Evolutionary conservation across 1,140 invertebrate genomes (phyloP), one percentile per base, ranked within the genome.

Genomic region (Listronotus bonariensis): DNA sequence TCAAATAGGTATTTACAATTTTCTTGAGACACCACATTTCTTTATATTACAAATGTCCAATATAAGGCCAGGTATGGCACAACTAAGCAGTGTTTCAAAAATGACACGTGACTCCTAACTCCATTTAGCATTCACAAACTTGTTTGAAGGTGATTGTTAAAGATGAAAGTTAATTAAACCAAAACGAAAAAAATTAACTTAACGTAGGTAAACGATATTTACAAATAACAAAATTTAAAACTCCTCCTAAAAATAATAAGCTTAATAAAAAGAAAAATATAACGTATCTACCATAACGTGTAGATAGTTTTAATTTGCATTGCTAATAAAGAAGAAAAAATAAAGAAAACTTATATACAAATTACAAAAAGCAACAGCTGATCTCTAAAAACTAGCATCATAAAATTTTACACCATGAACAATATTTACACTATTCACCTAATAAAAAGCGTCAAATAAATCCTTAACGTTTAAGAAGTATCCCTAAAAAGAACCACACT

Each of bases 141-240:
- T 8, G 8, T 48, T 26, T 48, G 45, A 48, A 48, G 45, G 45
- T 26, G 45, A 20, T 15, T 7, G 17, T 18, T 20, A 12, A 48
- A 48, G 15, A 18, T 26, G 45, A 26, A 48, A 10, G 45, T 10
- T 17, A 14, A 11, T 12, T 11, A 6, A 48, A 58, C 55, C 55
- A 58, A 58, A 58, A 58, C 55, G 31, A 46, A 58, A 46, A 58
- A 46, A 58, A 45, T 51, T 11, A 51, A n/a, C 20, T 8, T 18
- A 20, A 26, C 53, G 38, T 55, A 42, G 18, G 8, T 26, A 12
- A 41, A 14, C 40, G 14, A 10, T 55, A 55, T 12, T 14, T 15
- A 31, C 11, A 15, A 46, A 45, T 43, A 55, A 55, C 53, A 58
- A 58, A 58, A 58, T 58, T 58, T 58, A 58, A 58, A 58, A 58